A percentile compares a stretch with the other conserved stretches of the same genome.
These are phyloP conservation scores for Macroteleia sp. DNA, from an alignment of 2,888 invertebrate species.

Conservation along the genomic window DNA sequence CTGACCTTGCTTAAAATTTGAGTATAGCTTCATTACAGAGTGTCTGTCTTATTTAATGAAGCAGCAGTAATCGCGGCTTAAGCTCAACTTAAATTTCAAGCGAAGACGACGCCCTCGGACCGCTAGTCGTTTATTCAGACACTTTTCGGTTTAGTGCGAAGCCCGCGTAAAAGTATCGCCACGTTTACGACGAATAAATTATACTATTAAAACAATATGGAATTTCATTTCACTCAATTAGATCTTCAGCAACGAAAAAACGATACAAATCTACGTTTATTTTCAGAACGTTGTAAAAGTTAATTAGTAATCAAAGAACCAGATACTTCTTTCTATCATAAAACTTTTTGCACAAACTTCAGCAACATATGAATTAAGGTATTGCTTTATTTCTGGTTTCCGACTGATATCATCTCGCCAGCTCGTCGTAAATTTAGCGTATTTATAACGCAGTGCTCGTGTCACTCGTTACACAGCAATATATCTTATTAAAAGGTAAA, in stretches of 20 bases:
- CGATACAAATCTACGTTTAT: conserved; percentile 11
- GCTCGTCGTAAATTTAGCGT: conserved; percentile 33
- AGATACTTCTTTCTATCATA: no score
- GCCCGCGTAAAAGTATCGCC: conserved; percentile 18
- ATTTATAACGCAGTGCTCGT: conserved; percentile 40
- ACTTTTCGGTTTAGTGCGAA: conserved; percentile 43
- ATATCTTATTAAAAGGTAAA: conserved; percentile 43
- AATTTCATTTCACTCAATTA: conserved; percentile 15
- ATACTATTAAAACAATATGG: conserved; percentile 9
- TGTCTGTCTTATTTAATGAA: conserved; percentile 22
- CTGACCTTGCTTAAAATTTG: conserved; percentile 42
- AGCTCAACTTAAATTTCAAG: conserved; percentile 38
- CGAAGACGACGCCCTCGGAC: conserved; percentile 47
- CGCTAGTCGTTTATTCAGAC: conserved; percentile 45
- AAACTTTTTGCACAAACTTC: no score
- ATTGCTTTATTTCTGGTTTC: no score
- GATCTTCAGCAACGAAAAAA: conserved; percentile 3
- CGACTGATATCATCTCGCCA: no score
- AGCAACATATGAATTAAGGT: no score
- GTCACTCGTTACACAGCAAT: conserved; percentile 50
- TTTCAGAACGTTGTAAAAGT: no score
- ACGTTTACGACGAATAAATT: conserved; percentile 40
- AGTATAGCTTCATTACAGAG: conserved; percentile 13
- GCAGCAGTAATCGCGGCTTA: conserved; percentile 10
- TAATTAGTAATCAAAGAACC: no score